Percentiles rank a stretch among this genome's conserved stretches.
These are phyloP conservation scores for Galeopterus variegatus DNA, from an alignment of 2,113 vertebrate genomes.

Conservation along the genomic window DNA sequence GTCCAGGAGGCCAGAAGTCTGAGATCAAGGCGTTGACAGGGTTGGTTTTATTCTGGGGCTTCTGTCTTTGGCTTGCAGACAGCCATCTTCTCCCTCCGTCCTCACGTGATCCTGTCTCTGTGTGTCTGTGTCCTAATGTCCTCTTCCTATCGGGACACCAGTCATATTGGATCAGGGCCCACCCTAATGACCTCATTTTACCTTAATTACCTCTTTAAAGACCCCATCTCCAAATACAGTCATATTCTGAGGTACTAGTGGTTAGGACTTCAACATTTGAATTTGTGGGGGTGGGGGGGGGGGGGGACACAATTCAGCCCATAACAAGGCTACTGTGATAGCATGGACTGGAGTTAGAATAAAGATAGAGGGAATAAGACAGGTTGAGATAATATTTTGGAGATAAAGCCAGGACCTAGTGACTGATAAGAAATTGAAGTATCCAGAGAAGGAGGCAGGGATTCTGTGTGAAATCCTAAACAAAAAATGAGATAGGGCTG, in stretches of 20 bases:
- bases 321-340: neutral
- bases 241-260: neutral
- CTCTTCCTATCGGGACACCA: too few species aligned
- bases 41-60: too few species aligned
- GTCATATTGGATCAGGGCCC: too few species aligned
- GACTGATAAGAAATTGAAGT: neutral
- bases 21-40: too few species aligned
- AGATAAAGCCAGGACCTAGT: neutral
- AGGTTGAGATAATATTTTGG: neutral
- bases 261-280: neutral
- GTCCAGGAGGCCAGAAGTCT: too few species aligned
- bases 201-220: too few species aligned
- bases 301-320: neutral
- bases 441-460: neutral
- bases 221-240: too few species aligned
- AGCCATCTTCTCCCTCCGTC: too few species aligned
- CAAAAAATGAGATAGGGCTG: neutral
- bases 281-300: neutral
- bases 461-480: constrained; percentile 20
- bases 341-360: neutral
- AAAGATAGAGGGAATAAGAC: neutral
- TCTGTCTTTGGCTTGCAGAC: too few species aligned
- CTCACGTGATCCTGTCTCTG: too few species aligned
- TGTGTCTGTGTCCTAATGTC: too few species aligned
- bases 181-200: too few species aligned